A percentile compares a stretch with the other conserved stretches of the same genome.
Evolutionary conservation across 2,797 vertebrate species (phyloP).

Genomic region (Lithobates sylvaticus): DNA sequence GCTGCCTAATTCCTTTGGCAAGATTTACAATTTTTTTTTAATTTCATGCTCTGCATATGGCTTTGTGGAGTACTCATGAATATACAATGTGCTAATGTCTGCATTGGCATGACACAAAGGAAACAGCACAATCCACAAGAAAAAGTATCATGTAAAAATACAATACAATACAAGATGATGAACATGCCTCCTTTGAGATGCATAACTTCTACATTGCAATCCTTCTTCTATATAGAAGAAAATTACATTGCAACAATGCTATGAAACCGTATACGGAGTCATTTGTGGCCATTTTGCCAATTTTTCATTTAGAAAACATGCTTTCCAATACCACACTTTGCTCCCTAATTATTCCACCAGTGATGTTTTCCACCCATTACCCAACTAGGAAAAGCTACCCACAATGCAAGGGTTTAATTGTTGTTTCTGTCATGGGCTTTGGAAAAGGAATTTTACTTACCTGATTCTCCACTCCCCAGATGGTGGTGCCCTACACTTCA

Average conservation of each 20-base stretch:
- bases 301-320: neutral
- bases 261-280: neutral
- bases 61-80: too few species aligned
- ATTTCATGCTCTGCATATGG: neutral
- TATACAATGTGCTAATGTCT: too few species aligned
- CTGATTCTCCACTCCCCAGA: too few species aligned
- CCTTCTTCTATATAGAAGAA: neutral
- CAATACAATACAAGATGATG: neutral
- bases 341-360: neutral
- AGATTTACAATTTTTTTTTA: neutral
- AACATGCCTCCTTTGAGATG: neutral
- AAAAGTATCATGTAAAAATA: neutral
- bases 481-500: too few species aligned
- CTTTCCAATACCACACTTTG: too few species aligned
- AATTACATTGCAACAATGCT: neutral
- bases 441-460: too few species aligned
- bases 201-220: neutral
- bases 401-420: too few species aligned
- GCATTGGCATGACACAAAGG: too few species aligned
- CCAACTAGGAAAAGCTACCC: too few species aligned
- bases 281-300: neutral
- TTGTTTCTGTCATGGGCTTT: too few species aligned
- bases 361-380: too few species aligned
- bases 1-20: neutral
- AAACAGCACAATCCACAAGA: too few species aligned